Evolutionary conservation across 2,888 invertebrate genomes (phyloP), one percentile per base, ranked within the genome.

Genomic region (Drosophila subquinaria): DNA sequence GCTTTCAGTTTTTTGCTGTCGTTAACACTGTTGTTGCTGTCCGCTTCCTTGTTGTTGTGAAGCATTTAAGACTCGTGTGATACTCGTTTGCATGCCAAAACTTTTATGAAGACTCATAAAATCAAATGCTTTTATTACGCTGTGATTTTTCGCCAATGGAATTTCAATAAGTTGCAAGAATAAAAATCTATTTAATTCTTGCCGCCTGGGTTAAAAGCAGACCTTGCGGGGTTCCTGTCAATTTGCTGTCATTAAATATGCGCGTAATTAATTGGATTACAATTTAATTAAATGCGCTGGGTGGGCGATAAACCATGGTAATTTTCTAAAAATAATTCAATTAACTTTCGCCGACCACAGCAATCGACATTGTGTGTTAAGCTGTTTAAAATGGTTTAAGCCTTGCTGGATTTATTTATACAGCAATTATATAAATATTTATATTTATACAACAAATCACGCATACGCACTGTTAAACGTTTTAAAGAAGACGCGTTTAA

Each of bases 381-480:
- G 30, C 30, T 5, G 30, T 4, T 8, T 27, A 27, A 27, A 27
- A 27, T 8, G 0, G 27, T 8, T 30, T 30, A 30, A 30, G 30
- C 30, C 30, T 30, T 30, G 30, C 30, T 6, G 15, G 27, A 43
- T 20, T 57, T 23, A 33, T 30, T 20, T n/a, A 36, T 51, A 30
- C 1, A 30, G 8, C 8, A 47, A 64, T 64, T 30, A 45, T 38
- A 35, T 38, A 38, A 35, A 11, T 33, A 38, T 51, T 48, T 53
- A 57, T n/a, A 47, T 27, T 0, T 4, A 43, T 47, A 13, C 27
- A 23, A 40, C 23, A 68, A 63, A 79, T 85, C 70, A 61, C 82
- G 17, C 57, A 81, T 62, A 70, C 69, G 75, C 69, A 27, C 30
- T 51, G 86, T 62, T 75, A 70, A 82, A 70, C 81, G 73, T 27